Base-by-base conservation (phyloP, 92 coral and sea anemone genomes). In the Porites divaricata region DNA sequence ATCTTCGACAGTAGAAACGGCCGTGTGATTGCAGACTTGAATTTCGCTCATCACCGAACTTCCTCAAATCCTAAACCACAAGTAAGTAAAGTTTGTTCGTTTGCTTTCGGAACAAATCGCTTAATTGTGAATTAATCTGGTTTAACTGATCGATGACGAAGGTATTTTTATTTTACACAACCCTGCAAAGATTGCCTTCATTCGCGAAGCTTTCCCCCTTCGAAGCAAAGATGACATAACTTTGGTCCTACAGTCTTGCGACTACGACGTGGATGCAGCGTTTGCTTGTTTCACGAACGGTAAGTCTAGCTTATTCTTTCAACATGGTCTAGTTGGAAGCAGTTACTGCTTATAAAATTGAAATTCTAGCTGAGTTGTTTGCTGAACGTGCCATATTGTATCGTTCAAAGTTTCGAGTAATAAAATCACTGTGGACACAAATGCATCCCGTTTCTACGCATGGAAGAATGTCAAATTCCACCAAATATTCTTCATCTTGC, bases 171-270 rank as follows among this genome's bases (percentile, higher is more conserved):
- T 72, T 67, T 80, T 80, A 7, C 71, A 15, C 48, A 74, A 49
- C 41, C 75, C 50, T 75, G 63, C 52, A 7, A 25, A 94, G 98
- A 93, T 94, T 41, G 93, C 77, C 50, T 92, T 95, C 65, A 89
- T 97, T 70, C 96, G 88, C 70, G 99, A 90, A 53, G 99, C 95
- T 8, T 91, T 95, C 24, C 97, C 99, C 0, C 69, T 82, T 15
- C 89, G 92, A 76, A 97, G 99, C 84, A 95, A 95, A 81, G 90
- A 87, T 80, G 98, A 97, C 87, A 90, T 97, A 58, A 88, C 94
- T 23, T 77, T 95, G 72, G 95, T 95, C 25, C 76, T 97, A 68
- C 99, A 97, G 63, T 89, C 99, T n/a, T 92, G 95, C 62, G 99
- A 97, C 70, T 85, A 95, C 95, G 87, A 95, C 65, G 95, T 97